These are phyloP conservation scores for Platynereis dumerilii DNA, from an alignment of 2,888 invertebrate genomes.

Conservation along the genomic window DNA sequence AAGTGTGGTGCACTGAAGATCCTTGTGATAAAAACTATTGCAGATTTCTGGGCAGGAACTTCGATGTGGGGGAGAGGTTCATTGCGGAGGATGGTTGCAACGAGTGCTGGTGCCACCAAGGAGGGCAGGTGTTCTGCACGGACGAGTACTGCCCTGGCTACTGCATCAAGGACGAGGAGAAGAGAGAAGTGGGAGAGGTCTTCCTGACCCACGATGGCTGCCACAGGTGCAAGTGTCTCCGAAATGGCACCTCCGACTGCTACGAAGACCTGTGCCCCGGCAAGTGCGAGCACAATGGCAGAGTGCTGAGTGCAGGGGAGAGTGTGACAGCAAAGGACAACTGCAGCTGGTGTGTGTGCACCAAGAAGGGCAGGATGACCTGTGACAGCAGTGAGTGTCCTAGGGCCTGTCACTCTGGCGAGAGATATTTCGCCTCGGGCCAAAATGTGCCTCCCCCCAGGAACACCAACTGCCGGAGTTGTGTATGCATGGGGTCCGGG, in stretches of 20 bases:
- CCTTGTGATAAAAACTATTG: background rate
- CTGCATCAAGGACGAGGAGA: too few relatives aligned
- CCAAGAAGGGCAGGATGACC: background rate
- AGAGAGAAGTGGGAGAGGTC: too few relatives aligned
- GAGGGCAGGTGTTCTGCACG: slow-evolving; percentile 2
- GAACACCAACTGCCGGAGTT: background rate
- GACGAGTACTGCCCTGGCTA: background rate
- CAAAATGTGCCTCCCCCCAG: background rate
- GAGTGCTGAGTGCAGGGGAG: background rate
- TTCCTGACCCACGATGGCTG: too few relatives aligned
- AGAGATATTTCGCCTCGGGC: background rate
- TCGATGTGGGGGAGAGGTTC: background rate
- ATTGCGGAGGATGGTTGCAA: background rate
- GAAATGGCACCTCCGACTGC: too few relatives aligned
- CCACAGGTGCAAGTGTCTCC: too few relatives aligned
- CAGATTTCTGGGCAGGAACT: too few relatives aligned
- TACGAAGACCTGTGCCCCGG: too few relatives aligned
- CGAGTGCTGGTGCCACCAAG: background rate
- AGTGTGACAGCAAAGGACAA: background rate
- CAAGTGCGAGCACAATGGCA: background rate
- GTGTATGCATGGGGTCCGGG: background rate
- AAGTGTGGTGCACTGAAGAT: slow-evolving; percentile 1
- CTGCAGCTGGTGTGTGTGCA: slow-evolving; percentile 3
- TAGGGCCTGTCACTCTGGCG: background rate
- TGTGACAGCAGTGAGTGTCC: background rate